These are phyloP conservation scores for Poeciliopsis presidionis DNA, from an alignment of 2,797 vertebrate species.

Conservation along the genomic window DNA sequence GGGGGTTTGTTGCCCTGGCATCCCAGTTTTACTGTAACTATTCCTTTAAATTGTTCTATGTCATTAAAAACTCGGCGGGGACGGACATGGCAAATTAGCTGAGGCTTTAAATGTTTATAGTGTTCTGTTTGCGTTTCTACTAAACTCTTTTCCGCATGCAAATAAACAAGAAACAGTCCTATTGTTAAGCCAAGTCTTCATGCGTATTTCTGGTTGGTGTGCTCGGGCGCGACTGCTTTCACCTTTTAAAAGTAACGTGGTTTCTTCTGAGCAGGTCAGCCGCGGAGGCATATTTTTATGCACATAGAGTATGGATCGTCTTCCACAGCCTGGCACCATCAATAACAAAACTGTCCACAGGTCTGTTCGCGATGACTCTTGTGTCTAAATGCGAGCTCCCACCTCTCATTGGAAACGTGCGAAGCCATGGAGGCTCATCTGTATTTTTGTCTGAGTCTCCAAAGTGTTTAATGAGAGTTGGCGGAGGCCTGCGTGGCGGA, in stretches of 20 bases:
- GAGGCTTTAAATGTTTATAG: too few species aligned
- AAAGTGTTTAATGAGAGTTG: conserved; percentile 80
- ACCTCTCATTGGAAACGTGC: conserved; percentile 61
- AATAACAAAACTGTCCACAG: conserved; percentile 26
- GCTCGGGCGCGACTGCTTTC: conserved; percentile 40
- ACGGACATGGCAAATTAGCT: too few species aligned
- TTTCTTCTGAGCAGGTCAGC: conserved; percentile 27
- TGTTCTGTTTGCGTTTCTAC: too few species aligned
- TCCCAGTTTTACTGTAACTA: conserved; percentile 32
- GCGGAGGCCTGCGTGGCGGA: conserved; percentile 66
- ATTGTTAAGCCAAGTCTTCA: conserved; percentile 15
- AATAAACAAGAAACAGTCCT: conserved; percentile 4
- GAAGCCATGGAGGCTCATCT: conserved; percentile 69
- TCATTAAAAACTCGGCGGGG: too few species aligned
- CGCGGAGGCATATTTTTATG: conserved; percentile 36
- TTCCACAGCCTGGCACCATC: conserved; percentile 34
- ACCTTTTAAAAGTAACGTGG: conserved; percentile 39
- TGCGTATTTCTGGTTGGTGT: conserved; percentile 34
- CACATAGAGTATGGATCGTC: conserved; percentile 15
- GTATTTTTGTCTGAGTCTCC: conserved; percentile 72
- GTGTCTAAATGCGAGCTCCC: conserved; percentile 60
- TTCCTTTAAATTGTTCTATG: conserved; percentile 10
- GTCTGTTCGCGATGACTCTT: conserved; percentile 50
- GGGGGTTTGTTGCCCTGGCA: conserved; percentile 28
- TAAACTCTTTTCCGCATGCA: too few species aligned